Conservation (phyloP, 2,888 invertebrate genomes). For the Nipponacmea schrenckii region DNA sequence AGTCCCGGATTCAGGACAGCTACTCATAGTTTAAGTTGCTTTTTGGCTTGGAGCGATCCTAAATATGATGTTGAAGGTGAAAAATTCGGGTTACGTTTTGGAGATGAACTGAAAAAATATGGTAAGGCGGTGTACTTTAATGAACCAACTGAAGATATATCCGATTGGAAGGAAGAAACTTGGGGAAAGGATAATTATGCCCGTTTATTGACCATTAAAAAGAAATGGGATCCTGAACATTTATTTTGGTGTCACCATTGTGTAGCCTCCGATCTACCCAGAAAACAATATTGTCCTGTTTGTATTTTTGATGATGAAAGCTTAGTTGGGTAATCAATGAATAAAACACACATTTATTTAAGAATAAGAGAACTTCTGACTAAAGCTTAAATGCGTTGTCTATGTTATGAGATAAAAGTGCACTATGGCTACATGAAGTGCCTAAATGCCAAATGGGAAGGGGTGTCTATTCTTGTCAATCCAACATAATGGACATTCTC, state of each 20-base stretch:
- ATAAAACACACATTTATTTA: too few relatives aligned
- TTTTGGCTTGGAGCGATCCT: not conserved
- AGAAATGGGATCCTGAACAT: slow-evolving; percentile 43
- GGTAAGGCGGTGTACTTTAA: slow-evolving; percentile 45
- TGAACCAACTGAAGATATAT: slow-evolving; percentile 39
- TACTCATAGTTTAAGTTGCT: not conserved
- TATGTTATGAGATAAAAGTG: too few relatives aligned
- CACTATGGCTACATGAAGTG: too few relatives aligned
- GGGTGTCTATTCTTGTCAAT: too few relatives aligned
- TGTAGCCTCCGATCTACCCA: slow-evolving; percentile 39
- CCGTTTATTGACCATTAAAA: slow-evolving; percentile 41
- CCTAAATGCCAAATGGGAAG: too few relatives aligned
- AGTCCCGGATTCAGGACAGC: slow-evolving; percentile 2
- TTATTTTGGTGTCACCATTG: slow-evolving; percentile 48
- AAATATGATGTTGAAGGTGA: not conserved
- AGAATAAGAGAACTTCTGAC: too few relatives aligned
- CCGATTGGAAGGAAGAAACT: slow-evolving; percentile 43
- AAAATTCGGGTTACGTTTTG: not conserved
- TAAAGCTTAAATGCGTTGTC: too few relatives aligned
- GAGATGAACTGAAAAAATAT: slow-evolving; percentile 10
- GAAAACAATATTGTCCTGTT: too few relatives aligned
- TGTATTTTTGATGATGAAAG: too few relatives aligned
- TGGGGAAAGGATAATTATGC: slow-evolving; percentile 45
- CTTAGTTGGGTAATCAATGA: too few relatives aligned
- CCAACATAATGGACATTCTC: too few relatives aligned